Evolutionary conservation across 2,888 invertebrate genomes (phyloP), one percentile per base, ranked within the genome.

Genomic region (Callyntrura guangdongensis): DNA sequence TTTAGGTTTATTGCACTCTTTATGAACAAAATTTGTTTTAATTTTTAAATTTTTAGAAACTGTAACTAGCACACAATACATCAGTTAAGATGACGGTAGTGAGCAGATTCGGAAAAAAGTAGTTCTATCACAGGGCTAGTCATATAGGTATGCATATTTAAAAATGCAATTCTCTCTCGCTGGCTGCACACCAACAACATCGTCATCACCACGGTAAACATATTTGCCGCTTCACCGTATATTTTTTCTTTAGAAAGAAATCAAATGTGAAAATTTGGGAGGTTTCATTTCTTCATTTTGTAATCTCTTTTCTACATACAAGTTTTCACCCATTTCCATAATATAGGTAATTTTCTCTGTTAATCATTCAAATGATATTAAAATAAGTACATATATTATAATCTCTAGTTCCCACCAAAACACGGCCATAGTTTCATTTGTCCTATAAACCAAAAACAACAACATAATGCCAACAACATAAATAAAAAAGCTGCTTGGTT

Each of bases 171-270:
- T 53, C 53, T 53, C 14, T 53, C 53, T 53, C 72, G 2, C 9
- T 17, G 36, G 14, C n/a, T 72, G 6, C 72, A 72, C 12, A 20
- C 17, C n/a, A 72, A 6, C 17, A 14, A 36, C 25, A 12, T 56
- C n/a, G 53, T 72, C n/a, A 72, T 67, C 74, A 47, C 25, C 14
- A 25, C 2, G 14, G 11, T 12, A 79, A 79, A 79, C 49, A 22
- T 79, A 79, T 53, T 79, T 14, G 17, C 25, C 79, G 20, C 79
- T 79, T 79, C 53, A 79, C 79, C 56, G 79, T 53, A 79, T 53
- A 56, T 27, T 53, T 79, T 20, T 79, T 22, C 56, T 25, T 27
- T 45, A 56, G 22, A 61, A 81, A 59, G 56, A 56, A 81, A 59
- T 81, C 27, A 45, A 81, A 81, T 74, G 47, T 5, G 47, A 49